These are phyloP conservation scores for Diacarnus erythraeanus DNA, from an alignment of 37 sponge, comb jelly and placozoan genomes.

Conservation along the genomic window DNA sequence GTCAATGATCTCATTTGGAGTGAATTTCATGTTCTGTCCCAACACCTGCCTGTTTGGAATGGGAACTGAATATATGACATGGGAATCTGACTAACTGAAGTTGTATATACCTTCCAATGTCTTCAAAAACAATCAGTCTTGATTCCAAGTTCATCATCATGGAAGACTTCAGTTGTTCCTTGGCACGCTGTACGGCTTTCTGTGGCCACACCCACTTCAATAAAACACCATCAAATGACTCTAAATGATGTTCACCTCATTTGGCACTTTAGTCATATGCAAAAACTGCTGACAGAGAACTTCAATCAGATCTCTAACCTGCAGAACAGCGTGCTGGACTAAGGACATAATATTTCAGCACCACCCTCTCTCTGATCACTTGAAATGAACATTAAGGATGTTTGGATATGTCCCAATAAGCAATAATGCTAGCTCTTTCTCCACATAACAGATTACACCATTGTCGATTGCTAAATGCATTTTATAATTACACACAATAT, in stretches of 20 bases:
- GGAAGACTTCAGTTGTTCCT: conserved; percentile 87
- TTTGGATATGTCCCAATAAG: too few species aligned
- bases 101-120: conserved; percentile 77
- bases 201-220: too few species aligned
- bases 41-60: conserved; percentile 55
- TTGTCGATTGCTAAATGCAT: too few species aligned
- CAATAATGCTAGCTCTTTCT: too few species aligned
- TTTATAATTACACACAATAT: too few species aligned
- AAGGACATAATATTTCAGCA: too few species aligned
- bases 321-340: too few species aligned
- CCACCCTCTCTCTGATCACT: too few species aligned
- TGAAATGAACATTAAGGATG: too few species aligned
- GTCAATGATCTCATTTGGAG: conserved; percentile 55
- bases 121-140: conserved; percentile 81
- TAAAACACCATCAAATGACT: too few species aligned
- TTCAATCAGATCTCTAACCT: conserved; percentile 50
- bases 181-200: conserved; percentile 81
- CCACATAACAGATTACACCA: too few species aligned
- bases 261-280: conserved; percentile 58
- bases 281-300: conserved; percentile 78
- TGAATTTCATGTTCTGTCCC: conserved; percentile 28
- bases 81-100: neutral
- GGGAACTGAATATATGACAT: too few species aligned
- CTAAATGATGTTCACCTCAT: conserved; percentile 33
- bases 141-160: conserved; percentile 98